phyloP scores from a whole-genome alignment of 2,888 invertebrate species.

The Nudaria mundana region DNA sequence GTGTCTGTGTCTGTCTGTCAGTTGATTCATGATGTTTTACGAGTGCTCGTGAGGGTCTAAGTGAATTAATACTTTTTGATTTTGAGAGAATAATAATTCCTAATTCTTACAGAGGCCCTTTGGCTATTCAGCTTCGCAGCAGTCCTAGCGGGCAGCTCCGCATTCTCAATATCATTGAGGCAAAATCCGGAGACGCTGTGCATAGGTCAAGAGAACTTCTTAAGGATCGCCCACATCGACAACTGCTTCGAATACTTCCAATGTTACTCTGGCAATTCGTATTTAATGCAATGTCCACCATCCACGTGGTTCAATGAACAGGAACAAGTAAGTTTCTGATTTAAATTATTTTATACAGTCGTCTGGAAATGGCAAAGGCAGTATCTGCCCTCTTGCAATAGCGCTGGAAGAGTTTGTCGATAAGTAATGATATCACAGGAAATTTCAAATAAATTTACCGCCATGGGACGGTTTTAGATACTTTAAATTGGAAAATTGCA shows the following conservation, averaged over 20 bases:
- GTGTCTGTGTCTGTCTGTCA: too few relatives aligned
- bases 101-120: conserved; percentile 40
- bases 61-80: too few relatives aligned
- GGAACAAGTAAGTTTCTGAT: conserved; percentile 56
- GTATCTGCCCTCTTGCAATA: too few relatives aligned
- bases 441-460: too few relatives aligned
- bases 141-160: conserved; percentile 57
- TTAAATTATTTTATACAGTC: too few relatives aligned
- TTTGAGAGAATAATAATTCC: too few relatives aligned
- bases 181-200: conserved; percentile 74
- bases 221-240: conserved; percentile 60
- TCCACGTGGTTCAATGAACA: conserved; percentile 71
- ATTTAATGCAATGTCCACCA: conserved; percentile 67
- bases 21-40: not conserved
- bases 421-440: too few relatives aligned
- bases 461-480: too few relatives aligned
- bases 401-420: too few relatives aligned
- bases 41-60: too few relatives aligned
- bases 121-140: conserved; percentile 50
- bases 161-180: conserved; percentile 67
- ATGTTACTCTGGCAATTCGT: conserved; percentile 66
- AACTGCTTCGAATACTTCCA: conserved; percentile 70
- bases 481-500: too few relatives aligned
- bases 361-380: too few relatives aligned
- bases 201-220: conserved; percentile 70